Base-by-base conservation (phyloP, 2,113 vertebrate species). In the Chlamydotis undulata region DNA sequence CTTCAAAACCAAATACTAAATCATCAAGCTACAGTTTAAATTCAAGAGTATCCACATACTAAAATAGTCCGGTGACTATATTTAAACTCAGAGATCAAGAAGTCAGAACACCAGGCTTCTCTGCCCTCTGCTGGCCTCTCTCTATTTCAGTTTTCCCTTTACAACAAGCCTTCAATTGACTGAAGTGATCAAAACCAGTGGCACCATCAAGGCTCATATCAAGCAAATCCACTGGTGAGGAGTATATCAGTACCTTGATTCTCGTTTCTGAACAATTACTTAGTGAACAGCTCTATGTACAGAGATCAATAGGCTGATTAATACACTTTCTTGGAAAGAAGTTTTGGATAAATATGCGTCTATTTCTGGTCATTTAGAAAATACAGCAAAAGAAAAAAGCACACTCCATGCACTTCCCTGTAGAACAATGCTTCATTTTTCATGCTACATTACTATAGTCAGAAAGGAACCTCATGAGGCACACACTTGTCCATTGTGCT, bases 41-140 rank as follows among this genome's bases (percentile, higher is more conserved):
- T 37, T 41, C 31, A 60, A 55, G 55, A 77, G 15, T 64, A 61
- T 8, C 26, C 59, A 57, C 52, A n/a, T 17, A 19, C 15, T 41
- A 33, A 33, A 52, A 83, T 29, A 55, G 49, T 25, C 45, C 7
- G 0, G 14, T 59, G 50, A 59, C 39, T 18, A 2, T 21, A n/a
- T 12, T 41, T 45, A 29, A 7, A 39, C 16, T 19, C 12, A 49
- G 25, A 49, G 9, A 61, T 25, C 8, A 12, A 22, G 31, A 53
- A 15, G 12, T 47, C 50, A 74, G 61, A 39, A 73, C 78, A 63
- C 12, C 35, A 19, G n/a, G 14, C 59, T 80, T 78, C 35, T 50
- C 52, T 87, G 90, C 87, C 94, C 90, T 91, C 93, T 91, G 45
- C 90, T 78, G 87, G 64, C 41, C 50, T 31, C 52, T 24, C 29